Evolutionary conservation across 92 coral and sea anemone species (phyloP), one percentile per base, ranked within the genome.

Genomic region (Umimayanthus kanabou): DNA sequence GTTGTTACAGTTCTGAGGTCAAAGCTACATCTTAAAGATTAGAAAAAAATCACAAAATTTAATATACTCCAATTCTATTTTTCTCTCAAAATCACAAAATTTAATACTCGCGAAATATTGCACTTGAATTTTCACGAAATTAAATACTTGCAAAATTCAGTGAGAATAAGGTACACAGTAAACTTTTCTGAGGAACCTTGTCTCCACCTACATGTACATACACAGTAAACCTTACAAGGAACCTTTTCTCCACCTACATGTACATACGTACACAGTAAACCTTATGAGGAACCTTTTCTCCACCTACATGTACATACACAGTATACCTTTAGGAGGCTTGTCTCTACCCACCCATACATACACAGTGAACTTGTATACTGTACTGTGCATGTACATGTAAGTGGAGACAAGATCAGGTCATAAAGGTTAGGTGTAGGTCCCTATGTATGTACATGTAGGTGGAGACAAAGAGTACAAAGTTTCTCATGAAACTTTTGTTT

Each of bases 401-500:
- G 94, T 64, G 94, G 94, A 0, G 94, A 90, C 87, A 92, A 92
- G 71, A 92, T 92, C 33, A 77, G 93, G 93, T 57, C 94, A 93
- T 57, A 92, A 73, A 93, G 94, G 39, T 0, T 6, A 49, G 94
- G 20, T 55, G 64, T 71, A 71, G 37, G 37, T 33, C 37, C 37
- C 57, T 16, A 45, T 73, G 77, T 73, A 10, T 76, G 25, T 39
- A 37, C 23, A 10, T 37, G 6, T 26, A 92, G 93, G 93, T 65
- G 95, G 95, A 1, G 91, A 92, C 88, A 92, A n/a, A n/a, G n/a
- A n/a, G n/a, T n/a, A n/a, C n/a, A n/a, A 92, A 67, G 93, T 92
- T 28, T 93, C 93, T 58, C 93, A 93, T 61, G 85, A 74, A 93
- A 91, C 39, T 7, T 7, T 26, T 71, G 6, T 77, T 0, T 20